Percentiles rank a stretch among this genome's conserved stretches.
Conservation (phyloP, 2,113 vertebrate species). For the Trichomycterus rosablanca region DNA sequence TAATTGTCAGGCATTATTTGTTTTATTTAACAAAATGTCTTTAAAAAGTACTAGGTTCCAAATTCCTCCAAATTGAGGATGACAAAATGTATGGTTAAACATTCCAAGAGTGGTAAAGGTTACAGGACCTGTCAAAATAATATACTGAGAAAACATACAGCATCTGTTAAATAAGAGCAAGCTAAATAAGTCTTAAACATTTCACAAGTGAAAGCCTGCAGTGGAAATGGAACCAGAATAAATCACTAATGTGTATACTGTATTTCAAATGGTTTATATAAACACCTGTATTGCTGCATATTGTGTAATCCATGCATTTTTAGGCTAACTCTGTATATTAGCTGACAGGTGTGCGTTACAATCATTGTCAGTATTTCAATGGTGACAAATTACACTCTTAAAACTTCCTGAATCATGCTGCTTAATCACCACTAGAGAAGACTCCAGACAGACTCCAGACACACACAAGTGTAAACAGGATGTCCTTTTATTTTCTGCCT, state of each 20-base stretch:
- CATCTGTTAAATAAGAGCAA: too few species aligned
- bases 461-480: conserved; percentile 47
- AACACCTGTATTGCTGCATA: too few species aligned
- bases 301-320: neutral
- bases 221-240: neutral
- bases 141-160: too few species aligned
- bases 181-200: too few species aligned
- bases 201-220: neutral
- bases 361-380: conserved; percentile 32
- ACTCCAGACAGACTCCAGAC: conserved; percentile 40
- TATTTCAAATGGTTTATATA: too few species aligned
- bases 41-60: too few species aligned
- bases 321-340: neutral
- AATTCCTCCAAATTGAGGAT: too few species aligned
- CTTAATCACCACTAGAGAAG: conserved; percentile 36
- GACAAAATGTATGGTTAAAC: too few species aligned
- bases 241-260: neutral
- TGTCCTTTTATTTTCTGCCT: conserved; percentile 53
- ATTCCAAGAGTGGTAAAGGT: too few species aligned
- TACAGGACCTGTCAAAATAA: too few species aligned
- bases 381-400: conserved; percentile 39
- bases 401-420: conserved; percentile 38
- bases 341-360: conserved; percentile 10
- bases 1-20: too few species aligned
- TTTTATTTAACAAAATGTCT: too few species aligned